These are phyloP conservation scores for Branchinecta lindahli DNA, from an alignment of 1,140 invertebrate genomes.

Conservation along the genomic window DNA sequence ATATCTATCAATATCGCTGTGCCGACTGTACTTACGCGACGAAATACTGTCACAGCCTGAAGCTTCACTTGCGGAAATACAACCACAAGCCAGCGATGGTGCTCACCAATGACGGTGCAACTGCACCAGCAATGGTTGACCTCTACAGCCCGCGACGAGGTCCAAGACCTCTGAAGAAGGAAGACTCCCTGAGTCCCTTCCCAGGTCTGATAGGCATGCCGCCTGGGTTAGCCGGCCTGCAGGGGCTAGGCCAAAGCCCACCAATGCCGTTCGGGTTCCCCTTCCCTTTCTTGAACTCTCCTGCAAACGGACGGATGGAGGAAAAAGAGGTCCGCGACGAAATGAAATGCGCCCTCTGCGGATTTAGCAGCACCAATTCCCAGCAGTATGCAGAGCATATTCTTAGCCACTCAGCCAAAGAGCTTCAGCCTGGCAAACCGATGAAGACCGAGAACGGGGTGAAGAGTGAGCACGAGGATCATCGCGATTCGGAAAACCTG, in stretches of 20 bases:
- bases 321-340: constrained; percentile 7
- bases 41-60: constrained; percentile 95
- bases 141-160: constrained; percentile 74
- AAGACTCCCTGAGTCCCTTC: constrained; percentile 21
- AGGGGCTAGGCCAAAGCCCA: constrained; percentile 20
- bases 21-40: constrained; percentile 89
- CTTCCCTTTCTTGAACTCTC: constrained; percentile 5
- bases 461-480: constrained; percentile 16
- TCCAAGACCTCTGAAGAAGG: constrained; percentile 36
- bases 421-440: constrained; percentile 19
- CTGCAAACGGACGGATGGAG: not conserved
- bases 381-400: constrained; percentile 33
- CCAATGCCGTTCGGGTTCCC: constrained; percentile 20
- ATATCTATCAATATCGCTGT: constrained; percentile 90
- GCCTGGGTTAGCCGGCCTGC: constrained; percentile 22
- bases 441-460: constrained; percentile 8
- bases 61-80: constrained; percentile 86
- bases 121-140: constrained; percentile 63
- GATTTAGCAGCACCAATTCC: constrained; percentile 28
- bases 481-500: constrained; percentile 17
- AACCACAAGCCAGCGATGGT: constrained; percentile 68
- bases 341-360: constrained; percentile 34
- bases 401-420: constrained; percentile 31
- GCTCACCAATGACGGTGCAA: constrained; percentile 70
- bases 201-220: constrained; percentile 22